Evolutionary conservation across 2,797 vertebrate genomes (phyloP).

Genomic region (Enteromius paludinosus): DNA sequence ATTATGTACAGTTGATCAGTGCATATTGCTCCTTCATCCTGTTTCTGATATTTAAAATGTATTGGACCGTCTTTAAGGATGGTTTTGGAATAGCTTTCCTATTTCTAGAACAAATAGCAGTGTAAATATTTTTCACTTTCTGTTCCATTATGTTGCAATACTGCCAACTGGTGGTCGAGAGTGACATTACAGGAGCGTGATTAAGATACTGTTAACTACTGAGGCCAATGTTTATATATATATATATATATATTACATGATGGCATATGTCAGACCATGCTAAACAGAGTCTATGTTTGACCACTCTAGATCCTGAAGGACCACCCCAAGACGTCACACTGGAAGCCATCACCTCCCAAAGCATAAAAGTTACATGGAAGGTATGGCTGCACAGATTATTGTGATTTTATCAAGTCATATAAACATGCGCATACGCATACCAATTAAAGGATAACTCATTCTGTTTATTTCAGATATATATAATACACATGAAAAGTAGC

Average conservation of each 20-base stretch:
- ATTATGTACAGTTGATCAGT: neutral
- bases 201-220: neutral
- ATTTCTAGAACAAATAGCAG: neutral
- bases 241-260: neutral
- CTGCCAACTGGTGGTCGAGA: constrained; percentile 19
- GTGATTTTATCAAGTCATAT: neutral
- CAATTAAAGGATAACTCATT: neutral
- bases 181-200: constrained; percentile 8
- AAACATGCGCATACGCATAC: neutral
- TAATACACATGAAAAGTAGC: no score
- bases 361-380: constrained; percentile 96
- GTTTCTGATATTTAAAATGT: neutral
- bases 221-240: neutral
- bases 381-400: constrained; percentile 73
- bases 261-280: neutral
- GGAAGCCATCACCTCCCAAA: constrained; percentile 94
- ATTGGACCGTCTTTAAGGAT: neutral
- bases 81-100: neutral
- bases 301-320: constrained; percentile 89
- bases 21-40: neutral
- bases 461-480: neutral
- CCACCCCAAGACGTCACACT: constrained; percentile 96
- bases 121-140: neutral
- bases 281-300: constrained; percentile 60
- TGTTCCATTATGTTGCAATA: constrained; percentile 15